phyloP scores from a whole-genome alignment of 1,140 invertebrate genomes.

The Bicyclus anynana region DNA sequence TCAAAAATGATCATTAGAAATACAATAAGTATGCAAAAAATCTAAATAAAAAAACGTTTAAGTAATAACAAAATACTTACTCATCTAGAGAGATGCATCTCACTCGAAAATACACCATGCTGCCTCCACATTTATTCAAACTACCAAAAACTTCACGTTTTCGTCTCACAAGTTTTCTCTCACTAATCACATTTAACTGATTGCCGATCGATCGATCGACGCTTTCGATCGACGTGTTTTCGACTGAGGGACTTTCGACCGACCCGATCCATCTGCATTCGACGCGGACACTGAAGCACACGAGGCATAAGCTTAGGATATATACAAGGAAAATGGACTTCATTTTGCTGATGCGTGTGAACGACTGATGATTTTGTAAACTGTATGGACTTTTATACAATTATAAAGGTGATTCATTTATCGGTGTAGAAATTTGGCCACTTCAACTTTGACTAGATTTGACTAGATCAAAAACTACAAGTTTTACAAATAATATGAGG shows the following conservation, averaged over 20 bases:
- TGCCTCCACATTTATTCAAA: not conserved
- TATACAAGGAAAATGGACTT: slow-evolving; percentile 2
- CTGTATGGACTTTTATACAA: slow-evolving; percentile 2
- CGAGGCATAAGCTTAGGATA: not conserved
- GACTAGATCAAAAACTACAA: too few species aligned
- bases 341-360: slow-evolving; percentile 1
- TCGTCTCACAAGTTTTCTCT: not conserved
- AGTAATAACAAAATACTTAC: not conserved
- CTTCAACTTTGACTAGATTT: too few species aligned
- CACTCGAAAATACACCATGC: not conserved
- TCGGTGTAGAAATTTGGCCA: not conserved
- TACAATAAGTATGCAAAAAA: too few species aligned
- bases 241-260: not conserved
- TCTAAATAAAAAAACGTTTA: too few species aligned
- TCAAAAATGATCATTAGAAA: too few species aligned
- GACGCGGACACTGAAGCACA: not conserved
- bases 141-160: not conserved
- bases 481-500: too few species aligned
- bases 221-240: not conserved
- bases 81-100: not conserved
- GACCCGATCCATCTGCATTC: slow-evolving; percentile 2
- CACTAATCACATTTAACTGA: not conserved
- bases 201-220: not conserved
- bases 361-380: slow-evolving; percentile 3
- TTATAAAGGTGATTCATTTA: not conserved